Evolutionary conservation across 2,888 invertebrate genomes (phyloP).

Genomic region (Xestia sexstrigata): DNA sequence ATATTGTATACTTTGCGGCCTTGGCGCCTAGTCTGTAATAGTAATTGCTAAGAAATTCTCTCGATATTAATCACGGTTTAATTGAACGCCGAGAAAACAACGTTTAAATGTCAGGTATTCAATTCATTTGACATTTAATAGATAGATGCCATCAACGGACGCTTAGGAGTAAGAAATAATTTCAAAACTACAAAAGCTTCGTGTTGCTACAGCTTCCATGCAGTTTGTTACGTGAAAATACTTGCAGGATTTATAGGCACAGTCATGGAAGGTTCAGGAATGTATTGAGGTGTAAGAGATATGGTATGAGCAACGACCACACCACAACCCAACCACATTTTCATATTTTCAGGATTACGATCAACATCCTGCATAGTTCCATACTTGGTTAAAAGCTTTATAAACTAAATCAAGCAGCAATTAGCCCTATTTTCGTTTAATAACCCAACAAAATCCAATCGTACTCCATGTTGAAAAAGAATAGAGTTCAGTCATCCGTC

Average conservation of each 20-base stretch:
- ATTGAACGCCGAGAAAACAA: conserved; percentile 45
- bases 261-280: background rate
- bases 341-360: background rate
- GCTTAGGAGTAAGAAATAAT: conserved; percentile 8
- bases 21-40: conserved; percentile 66
- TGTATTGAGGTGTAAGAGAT: conserved; percentile 23
- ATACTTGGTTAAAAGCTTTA: background rate
- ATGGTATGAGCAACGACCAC: background rate
- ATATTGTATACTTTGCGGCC: conserved; percentile 67
- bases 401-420: background rate
- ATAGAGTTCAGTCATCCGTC: background rate
- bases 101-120: conserved; percentile 44
- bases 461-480: background rate
- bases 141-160: conserved; percentile 35
- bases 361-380: background rate
- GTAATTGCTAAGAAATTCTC: conserved; percentile 60
- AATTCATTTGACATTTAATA: conserved; percentile 47
- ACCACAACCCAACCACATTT: background rate
- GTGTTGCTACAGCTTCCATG: conserved; percentile 11
- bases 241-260: conserved; percentile 7
- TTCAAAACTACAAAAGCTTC: background rate
- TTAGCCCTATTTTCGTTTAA: background rate
- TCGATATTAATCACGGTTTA: conserved; percentile 45
- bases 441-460: background rate
- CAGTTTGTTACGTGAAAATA: conserved; percentile 4